phyloP scores from a whole-genome alignment of 2,113 vertebrate genomes.

The Ciconia maguari region DNA sequence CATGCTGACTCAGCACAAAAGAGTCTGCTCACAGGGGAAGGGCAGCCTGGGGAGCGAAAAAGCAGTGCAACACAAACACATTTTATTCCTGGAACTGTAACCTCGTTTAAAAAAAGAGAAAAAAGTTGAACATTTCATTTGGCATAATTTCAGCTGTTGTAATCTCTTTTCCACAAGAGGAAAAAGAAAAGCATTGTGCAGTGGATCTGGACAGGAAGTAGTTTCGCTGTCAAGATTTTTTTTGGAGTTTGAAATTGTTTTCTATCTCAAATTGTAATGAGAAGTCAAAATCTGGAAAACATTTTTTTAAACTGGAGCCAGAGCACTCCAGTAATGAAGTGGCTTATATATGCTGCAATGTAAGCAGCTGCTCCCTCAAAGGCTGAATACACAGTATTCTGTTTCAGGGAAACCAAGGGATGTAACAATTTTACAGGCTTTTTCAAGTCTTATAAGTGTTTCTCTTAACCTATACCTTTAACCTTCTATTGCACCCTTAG shows the following conservation, averaged over 20 bases:
- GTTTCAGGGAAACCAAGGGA: background rate
- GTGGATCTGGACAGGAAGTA: background rate
- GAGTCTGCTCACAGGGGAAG: background rate
- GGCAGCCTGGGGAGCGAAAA: background rate
- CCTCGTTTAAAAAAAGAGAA: fast-evolving
- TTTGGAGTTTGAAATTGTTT: background rate
- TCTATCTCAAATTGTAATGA: background rate
- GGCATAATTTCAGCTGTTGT: background rate
- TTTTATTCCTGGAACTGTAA: background rate
- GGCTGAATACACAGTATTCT: background rate
- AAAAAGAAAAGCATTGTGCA: background rate
- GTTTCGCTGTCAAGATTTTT: background rate
- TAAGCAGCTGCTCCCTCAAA: background rate
- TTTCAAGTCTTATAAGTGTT: background rate
- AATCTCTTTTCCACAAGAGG: background rate
- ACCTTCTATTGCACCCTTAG: background rate
- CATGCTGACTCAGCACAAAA: background rate
- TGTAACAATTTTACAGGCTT: background rate
- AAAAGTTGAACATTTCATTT: background rate
- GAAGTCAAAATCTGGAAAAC: background rate
- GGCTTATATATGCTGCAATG: background rate
- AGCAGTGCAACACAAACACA: background rate
- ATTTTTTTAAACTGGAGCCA: background rate
- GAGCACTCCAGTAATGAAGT: background rate
- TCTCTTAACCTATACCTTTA: background rate